Evolutionary conservation across 2,888 invertebrate genomes (phyloP).

Genomic region (Alloplasta piceator): DNA sequence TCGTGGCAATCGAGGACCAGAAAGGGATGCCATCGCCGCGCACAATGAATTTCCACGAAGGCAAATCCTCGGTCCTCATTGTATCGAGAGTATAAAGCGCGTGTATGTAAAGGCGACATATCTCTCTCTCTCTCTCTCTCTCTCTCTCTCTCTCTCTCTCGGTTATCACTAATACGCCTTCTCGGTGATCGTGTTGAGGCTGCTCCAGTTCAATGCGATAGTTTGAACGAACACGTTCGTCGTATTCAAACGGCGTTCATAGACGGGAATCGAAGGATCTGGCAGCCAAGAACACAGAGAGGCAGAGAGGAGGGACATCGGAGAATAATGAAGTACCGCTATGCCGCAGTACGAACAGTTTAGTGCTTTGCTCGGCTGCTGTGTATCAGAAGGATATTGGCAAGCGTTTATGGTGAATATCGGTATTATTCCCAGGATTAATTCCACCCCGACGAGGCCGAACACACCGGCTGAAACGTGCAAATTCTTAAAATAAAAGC

Average conservation of each 20-base stretch:
- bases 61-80: slow-evolving; percentile 21
- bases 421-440: slow-evolving; percentile 29
- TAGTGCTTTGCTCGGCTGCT: slow-evolving; percentile 5
- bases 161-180: slow-evolving; percentile 2
- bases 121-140: slow-evolving; percentile 27
- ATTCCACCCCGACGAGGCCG: neutral
- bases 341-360: slow-evolving; percentile 19
- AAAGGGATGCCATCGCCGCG: too few species aligned
- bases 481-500: too few species aligned
- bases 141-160: slow-evolving; percentile 24
- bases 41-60: too few species aligned
- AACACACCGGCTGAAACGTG: too few species aligned
- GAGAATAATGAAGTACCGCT: slow-evolving; percentile 55
- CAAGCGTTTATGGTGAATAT: slow-evolving; percentile 43
- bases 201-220: slow-evolving; percentile 36
- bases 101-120: slow-evolving; percentile 13
- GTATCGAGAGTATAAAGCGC: slow-evolving; percentile 26
- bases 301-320: slow-evolving; percentile 43
- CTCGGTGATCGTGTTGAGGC: slow-evolving; percentile 44
- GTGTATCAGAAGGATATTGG: slow-evolving; percentile 50
- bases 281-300: slow-evolving; percentile 50
- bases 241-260: too few species aligned
- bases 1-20: neutral
- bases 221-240: slow-evolving; percentile 6
- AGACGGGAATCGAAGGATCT: slow-evolving; percentile 1